Percentiles rank a stretch among this genome's conserved stretches.
Conservation (phyloP, 2,113 vertebrate genomes). For the Mirza zaza region DNA sequence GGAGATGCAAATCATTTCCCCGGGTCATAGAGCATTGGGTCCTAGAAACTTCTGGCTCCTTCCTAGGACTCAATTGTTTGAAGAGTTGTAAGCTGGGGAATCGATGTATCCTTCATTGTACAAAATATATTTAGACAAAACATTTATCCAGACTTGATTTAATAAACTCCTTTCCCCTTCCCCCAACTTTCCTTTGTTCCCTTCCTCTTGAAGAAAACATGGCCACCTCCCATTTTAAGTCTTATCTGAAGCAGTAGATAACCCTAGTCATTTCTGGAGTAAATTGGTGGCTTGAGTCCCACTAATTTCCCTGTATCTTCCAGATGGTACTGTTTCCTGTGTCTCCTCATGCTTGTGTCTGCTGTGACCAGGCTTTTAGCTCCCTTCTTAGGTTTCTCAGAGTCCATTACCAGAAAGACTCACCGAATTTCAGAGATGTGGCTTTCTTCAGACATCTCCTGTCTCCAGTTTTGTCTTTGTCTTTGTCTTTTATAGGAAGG, state of each 20-base stretch:
- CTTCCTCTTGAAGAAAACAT: neutral
- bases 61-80: neutral
- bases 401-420: neutral
- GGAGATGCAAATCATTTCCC: neutral
- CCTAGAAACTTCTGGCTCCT: conserved; percentile 42
- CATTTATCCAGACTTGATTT: conserved; percentile 28
- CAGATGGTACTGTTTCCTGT: neutral
- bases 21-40: neutral
- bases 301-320: neutral
- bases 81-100: neutral
- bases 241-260: neutral
- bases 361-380: conserved; percentile 21
- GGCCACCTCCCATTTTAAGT: neutral
- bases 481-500: neutral
- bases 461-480: neutral
- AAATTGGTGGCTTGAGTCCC: neutral
- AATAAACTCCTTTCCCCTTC: neutral
- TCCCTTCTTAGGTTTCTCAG: neutral
- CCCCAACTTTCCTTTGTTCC: neutral
- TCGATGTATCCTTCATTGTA: neutral
- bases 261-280: neutral
- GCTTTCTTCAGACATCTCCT: neutral
- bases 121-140: conserved; percentile 37
- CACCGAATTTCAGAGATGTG: neutral
- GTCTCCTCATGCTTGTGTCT: conserved; percentile 9